phyloP scores from a whole-genome alignment of 2,888 invertebrate genomes.

The Blomia tropicalis region DNA sequence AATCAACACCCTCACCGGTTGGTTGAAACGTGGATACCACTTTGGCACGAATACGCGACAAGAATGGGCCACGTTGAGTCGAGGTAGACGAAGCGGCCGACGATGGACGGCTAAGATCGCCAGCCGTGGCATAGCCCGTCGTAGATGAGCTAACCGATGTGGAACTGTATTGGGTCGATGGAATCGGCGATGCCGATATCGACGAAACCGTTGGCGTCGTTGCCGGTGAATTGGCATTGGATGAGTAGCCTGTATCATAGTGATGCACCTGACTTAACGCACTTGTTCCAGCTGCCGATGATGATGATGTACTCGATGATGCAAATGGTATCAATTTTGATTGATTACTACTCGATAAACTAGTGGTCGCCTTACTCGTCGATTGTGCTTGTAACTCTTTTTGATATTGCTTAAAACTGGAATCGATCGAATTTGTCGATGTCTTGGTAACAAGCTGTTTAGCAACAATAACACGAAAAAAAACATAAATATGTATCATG shows the following conservation, averaged over 20 bases:
- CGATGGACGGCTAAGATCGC: background rate
- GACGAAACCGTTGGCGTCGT: background rate
- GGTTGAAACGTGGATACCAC: conserved; percentile 14
- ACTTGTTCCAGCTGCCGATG: background rate
- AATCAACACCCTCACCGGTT: background rate
- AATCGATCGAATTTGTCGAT: conserved; percentile 5
- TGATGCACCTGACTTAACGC: background rate
- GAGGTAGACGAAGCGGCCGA: background rate
- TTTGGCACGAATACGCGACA: conserved; percentile 12
- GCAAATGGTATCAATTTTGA: background rate
- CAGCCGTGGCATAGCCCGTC: background rate
- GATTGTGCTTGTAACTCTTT: background rate
- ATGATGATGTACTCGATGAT: background rate
- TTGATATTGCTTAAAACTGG: conserved; percentile 11
- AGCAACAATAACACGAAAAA: background rate
- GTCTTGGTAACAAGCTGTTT: conserved; percentile 1
- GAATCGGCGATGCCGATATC: conserved; percentile 6
- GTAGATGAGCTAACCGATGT: background rate
- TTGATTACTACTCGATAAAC: background rate
- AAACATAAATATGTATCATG: background rate
- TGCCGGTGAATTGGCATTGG: conserved; percentile 3
- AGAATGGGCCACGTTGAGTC: background rate
- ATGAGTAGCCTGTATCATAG: conserved; percentile 5
- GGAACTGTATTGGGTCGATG: background rate
- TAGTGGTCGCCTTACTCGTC: background rate